phyloP scores from a whole-genome alignment of 2,888 invertebrate species.

The Alviniconcha strummeri region DNA sequence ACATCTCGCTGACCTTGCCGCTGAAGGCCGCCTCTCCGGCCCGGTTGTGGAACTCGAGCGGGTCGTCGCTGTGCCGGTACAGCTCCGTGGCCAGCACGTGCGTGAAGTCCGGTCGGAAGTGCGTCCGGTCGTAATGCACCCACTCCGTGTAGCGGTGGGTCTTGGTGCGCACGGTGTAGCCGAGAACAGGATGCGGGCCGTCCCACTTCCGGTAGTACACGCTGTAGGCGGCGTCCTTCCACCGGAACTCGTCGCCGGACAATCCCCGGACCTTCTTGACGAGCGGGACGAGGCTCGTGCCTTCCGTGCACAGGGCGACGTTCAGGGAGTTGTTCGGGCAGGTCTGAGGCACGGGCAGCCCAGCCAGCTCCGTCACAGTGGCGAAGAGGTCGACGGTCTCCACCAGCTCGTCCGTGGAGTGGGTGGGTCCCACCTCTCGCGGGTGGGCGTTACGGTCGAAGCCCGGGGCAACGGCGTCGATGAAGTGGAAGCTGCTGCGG shows the following conservation, averaged over 20 bases:
- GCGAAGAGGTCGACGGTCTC: conserved; percentile 57
- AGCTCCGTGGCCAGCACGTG: conserved; percentile 41
- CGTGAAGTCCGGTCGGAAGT: conserved; percentile 44
- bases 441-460: neutral
- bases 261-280: conserved; percentile 11
- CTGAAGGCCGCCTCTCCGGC: conserved; percentile 60
- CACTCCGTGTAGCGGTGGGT: conserved; percentile 54
- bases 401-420: conserved; percentile 41
- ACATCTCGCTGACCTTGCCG: conserved; percentile 46
- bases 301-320: conserved; percentile 42
- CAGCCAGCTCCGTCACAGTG: conserved; percentile 52
- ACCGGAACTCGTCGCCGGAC: neutral
- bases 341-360: conserved; percentile 27
- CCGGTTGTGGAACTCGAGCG: conserved; percentile 48
- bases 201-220: conserved; percentile 29
- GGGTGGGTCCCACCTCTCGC: conserved; percentile 17
- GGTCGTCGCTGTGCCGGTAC: conserved; percentile 46
- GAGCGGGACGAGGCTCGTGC: conserved; percentile 43
- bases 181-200: conserved; percentile 39
- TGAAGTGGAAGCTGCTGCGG: neutral
- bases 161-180: conserved; percentile 52
- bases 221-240: conserved; percentile 37
- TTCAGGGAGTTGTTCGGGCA: conserved; percentile 37
- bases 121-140: conserved; percentile 42
- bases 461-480: conserved; percentile 9